These are phyloP conservation scores for Catonia carolina DNA, from an alignment of 2,888 invertebrate genomes.

Conservation along the genomic window DNA sequence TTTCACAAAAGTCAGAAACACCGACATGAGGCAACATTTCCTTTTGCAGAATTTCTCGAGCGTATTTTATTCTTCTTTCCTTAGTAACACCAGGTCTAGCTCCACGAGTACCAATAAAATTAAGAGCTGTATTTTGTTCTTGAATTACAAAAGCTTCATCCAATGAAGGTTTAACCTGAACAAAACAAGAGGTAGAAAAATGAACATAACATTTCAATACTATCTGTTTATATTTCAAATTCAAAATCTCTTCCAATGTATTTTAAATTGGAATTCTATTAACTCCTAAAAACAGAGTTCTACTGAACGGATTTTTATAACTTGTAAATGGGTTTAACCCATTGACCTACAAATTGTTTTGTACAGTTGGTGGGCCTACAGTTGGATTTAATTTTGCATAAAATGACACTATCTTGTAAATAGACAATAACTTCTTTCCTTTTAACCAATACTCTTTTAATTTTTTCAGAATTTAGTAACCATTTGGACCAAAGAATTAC, in stretches of 20 bases:
- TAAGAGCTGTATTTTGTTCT: conserved; percentile 97
- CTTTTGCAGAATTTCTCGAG: conserved; percentile 97
- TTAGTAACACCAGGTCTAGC: conserved; percentile 97
- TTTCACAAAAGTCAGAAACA: conserved; percentile 98
- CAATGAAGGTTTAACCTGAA: conserved; percentile 82
- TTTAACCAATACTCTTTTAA: too few relatives aligned
- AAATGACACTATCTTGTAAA: too few relatives aligned
- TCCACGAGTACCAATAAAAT: conserved; percentile 97
- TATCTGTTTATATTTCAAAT: background rate
- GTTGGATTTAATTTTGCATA: too few relatives aligned
- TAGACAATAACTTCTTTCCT: background rate
- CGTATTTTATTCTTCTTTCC: conserved; percentile 98
- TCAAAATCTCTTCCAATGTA: too few relatives aligned
- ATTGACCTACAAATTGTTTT: too few relatives aligned
- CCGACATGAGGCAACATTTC: conserved; percentile 99
- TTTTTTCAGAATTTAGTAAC: too few relatives aligned
- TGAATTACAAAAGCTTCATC: conserved; percentile 99
- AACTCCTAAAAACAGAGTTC: too few relatives aligned
- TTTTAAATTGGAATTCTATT: too few relatives aligned
- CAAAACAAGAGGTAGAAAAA: conserved; percentile 1
- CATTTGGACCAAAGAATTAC: too few relatives aligned
- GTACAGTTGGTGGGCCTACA: too few relatives aligned
- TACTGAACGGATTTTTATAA: too few relatives aligned
- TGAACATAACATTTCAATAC: background rate
- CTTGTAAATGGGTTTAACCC: too few relatives aligned